Evolutionary conservation across 2,797 vertebrate species (phyloP), one percentile per base, ranked within the genome.

Genomic region (Ambastaia sidthimunki): DNA sequence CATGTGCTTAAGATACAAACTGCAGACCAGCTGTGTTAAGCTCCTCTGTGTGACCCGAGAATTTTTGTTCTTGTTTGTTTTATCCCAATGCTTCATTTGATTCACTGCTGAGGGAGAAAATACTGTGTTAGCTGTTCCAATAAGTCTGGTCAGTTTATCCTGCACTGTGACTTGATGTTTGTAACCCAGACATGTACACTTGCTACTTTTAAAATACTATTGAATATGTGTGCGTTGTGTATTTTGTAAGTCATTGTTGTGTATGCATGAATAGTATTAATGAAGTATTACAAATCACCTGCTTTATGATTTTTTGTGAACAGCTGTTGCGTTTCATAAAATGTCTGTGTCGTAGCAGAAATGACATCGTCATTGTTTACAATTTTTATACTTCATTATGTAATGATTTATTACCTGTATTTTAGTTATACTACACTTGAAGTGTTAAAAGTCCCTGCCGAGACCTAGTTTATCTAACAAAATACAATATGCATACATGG

Each of bases 231-330:
- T 47, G 2, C 59, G 3, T 34, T 59, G 13, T 69, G 12, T 28
- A 21, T 69, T 69, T 31, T 67, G 28, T 59, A 59, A 23, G 54
- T 23, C 3, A 13, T 16, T 31, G 25, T 62, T 31, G 59, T 62
- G 59, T 31, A 62, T 62, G 65, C 75, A 77, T 77, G 41, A 77
- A 77, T 77, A 78, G 76, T 78, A 37, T 78, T 78, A 63, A 52
- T 63, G 55, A 62, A 78, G 76, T 78, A 78, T 25, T 65, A 19
- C 59, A 62, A 23, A 62, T 9, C 18, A 15, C 60, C 60, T 70
- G 54, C 41, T 23, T 37, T 50, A 70, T n/a, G 11, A 62, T 21
- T 28, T 44, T 50, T 34, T 60, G 18, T 65, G 28, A 66, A 18
- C 15, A 19, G 28, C 55, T 52, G 25, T 28, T 70, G 54, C 19